Base-by-base conservation (phyloP, 2,888 invertebrate genomes). In the Abrostola tripartita region DNA sequence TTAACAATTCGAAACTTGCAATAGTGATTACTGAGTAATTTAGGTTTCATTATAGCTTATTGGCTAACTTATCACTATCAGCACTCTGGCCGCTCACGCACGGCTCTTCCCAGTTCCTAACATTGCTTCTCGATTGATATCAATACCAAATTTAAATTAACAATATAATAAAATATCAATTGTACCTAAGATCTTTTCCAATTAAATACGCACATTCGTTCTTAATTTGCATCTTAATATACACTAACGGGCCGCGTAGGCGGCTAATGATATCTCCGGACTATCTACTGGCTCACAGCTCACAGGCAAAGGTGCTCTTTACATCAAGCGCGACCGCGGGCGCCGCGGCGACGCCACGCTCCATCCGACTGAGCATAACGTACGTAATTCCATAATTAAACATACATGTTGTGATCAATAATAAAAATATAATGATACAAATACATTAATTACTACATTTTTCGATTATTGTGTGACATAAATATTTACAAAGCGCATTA, bases 391-490 rank as follows among this genome's bases (percentile, higher is more conserved):
- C 86, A 86, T 87, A 83, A 88, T 91, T 92, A 91, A 90, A 91
- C 90, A 91, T 93, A 93, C 91, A 91, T 85, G 84, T 92, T 91
- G 93, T 93, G 92, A 93, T 93, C 93, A 90, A 93, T 93, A 93
- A 92, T 94, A 94, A 94, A 94, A 94, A 94, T 94, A 94, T 93
- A 94, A 93, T 94, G 91, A 92, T 94, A 94, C 93, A 93, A 92
- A 93, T 94, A 94, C 94, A 90, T 93, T 93, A 92, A 91, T 90
- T 90, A 85, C 93, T 94, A 94, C 91, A 87, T 92, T 93, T 72
- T 91, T 93, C 91, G 93, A 94, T 92, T 93, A 94, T 92, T 93
- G 93, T 92, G 93, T 93, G 94, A 94, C 93, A 90, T 91, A 92
- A 92, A 92, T 94, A 94, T 94, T 94, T 94, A 94, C 94, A 94